Evolutionary conservation across 2,113 vertebrate species (phyloP).

Genomic region (Hemiscyllium ocellatum): DNA sequence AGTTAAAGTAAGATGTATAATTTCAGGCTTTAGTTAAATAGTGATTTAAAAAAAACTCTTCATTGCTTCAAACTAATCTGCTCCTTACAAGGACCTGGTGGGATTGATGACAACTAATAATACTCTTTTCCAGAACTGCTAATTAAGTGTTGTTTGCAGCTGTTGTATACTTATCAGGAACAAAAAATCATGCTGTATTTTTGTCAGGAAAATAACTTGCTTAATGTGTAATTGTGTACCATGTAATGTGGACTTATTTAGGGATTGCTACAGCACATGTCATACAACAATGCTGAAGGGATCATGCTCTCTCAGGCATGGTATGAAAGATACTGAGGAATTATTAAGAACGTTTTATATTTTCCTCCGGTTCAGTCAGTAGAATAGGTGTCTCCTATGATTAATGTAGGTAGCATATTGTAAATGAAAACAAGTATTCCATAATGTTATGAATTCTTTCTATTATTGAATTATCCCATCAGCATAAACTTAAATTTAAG

Average conservation of each 20-base stretch:
- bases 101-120: constrained; percentile 33
- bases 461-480: too few relatives aligned
- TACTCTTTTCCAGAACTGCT: constrained; percentile 21
- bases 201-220: constrained; percentile 35
- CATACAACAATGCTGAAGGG: not conserved
- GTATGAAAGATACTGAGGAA: not conserved
- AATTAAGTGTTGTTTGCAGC: constrained; percentile 37
- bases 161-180: constrained; percentile 20
- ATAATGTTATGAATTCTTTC: too few relatives aligned
- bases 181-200: constrained; percentile 14
- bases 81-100: constrained; percentile 4
- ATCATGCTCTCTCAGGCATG: constrained; percentile 8
- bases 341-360: not conserved
- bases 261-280: not conserved
- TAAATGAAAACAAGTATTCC: not conserved
- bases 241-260: not conserved
- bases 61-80: not conserved
- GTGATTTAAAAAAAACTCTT: not conserved
- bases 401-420: not conserved
- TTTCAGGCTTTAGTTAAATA: constrained; percentile 18
- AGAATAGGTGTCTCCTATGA: not conserved
- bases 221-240: not conserved
- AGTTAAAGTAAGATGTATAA: not conserved
- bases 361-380: not conserved
- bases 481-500: not conserved